Evolutionary conservation across 2,888 invertebrate genomes (phyloP), one percentile per base, ranked within the genome.

Genomic region (Drosophila buzzatii): DNA sequence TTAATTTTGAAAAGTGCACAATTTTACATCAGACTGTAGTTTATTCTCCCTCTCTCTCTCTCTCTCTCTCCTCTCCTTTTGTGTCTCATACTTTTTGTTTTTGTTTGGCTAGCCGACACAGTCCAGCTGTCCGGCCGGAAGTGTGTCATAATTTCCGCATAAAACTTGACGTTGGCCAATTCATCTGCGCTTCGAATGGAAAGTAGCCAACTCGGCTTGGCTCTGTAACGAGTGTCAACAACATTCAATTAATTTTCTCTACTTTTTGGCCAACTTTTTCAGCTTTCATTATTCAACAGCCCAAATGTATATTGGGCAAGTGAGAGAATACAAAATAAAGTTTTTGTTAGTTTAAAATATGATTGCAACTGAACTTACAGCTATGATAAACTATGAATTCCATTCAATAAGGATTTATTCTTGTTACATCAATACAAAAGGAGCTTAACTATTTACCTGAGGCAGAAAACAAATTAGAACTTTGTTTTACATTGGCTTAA

Each of bases 1-100:
- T 85, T 85, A 85, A 87, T 85, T 87, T 81, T 76, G 68, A 79
- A 86, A 87, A 85, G 82, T 85, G 82, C 82, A 87, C 81, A 85
- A 73, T 82, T 87, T 85, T 80, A 79, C 85, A 87, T 69, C 56
- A 63, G 62, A n/a, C 59, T 59, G 49, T 55, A 59, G 70, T 70
- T 66, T 27, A 51, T 51, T 35, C 33, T 18, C 33, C 14, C 49
- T 18, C 33, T 10, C 6, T 49, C n/a, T 12, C n/a, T 31, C 31
- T 31, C 31, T 18, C n/a, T 5, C 9, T n/a, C 9, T 27, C 49
- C n/a, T 10, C 4, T n/a, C 9, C 16, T 31, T 31, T 18, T 51
- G 18, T 41, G 16, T 37, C 33, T 60, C 42, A 14, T 33, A 14
- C 51, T 33, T 20, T 39, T 27, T 39, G 41, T 57, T 55, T 57